Base-by-base conservation (phyloP, 1,140 invertebrate species). In the Plutomurus gul region DNA sequence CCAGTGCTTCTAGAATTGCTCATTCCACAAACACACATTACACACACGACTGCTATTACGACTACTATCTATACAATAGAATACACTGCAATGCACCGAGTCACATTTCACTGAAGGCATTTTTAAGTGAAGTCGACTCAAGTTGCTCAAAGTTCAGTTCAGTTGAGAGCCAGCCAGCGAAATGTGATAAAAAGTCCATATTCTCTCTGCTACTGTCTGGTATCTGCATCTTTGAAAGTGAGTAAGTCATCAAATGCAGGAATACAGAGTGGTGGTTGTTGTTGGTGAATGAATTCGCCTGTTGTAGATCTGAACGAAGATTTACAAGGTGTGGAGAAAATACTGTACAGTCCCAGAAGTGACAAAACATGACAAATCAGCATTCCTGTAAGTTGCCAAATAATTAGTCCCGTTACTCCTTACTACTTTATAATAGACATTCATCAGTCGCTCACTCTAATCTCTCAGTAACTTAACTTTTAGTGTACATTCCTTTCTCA, bases 331-430 rank as follows among this genome's bases (percentile, higher is more conserved):
- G 76, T 70, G 36, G n/a, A 77, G 73, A 75, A 78, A 73, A 43
- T 25, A 16, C 27, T 43, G 75, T 18, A 47, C 46, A 76, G 30
- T 33, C 40, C 46, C 22, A 76, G 56, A 65, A 25, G n/a, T 78
- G 78, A 83, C 79, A 83, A 80, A 77, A 81, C 79, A 83, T 83
- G 82, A 83, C 80, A 83, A 83, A 83, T 80, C 74, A 75, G 79
- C 79, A 83, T 83, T 83, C 82, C 80, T 81, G 82, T 83, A 83
- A 83, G 82, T 81, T 83, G 75, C 80, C 78, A 79, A 81, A 77
- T 77, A 77, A 77, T 77, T 77, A 77, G 75, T 77, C 75, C 75
- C 75, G 75, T 77, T 77, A 77, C 47, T 75, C 13, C 39, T 65
- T 65, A 65, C 56, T 65, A 11, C 4, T 65, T 13, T 30, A 65